Evolutionary conservation across 2,797 vertebrate genomes (phyloP), one percentile per base, ranked within the genome.

Genomic region (Chelon labrosus): DNA sequence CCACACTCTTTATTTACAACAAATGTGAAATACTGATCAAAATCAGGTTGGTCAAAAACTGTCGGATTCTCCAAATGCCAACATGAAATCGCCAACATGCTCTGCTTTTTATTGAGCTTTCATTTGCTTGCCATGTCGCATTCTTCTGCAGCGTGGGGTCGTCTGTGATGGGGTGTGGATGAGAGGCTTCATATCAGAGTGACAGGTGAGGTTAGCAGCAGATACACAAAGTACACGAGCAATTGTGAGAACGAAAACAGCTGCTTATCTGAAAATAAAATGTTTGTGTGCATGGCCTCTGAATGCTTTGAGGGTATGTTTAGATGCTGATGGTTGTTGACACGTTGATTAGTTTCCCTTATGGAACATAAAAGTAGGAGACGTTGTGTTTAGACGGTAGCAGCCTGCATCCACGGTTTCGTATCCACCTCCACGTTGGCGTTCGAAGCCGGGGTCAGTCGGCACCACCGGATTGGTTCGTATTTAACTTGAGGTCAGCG

Each of bases 391-490:
- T 55, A n/a, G 41, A 25, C n/a, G 16, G 12, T 13, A 49, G 31
- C 27, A 9, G 20, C 54, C 53, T 20, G 31, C 31, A 1, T 39
- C 38, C 38, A 61, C 54, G 56, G 49, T 55, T 13, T 22, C 22
- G 22, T 22, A 22, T 52, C 57, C 7, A 22, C 56, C 20, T 72
- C 46, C 55, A 42, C 51, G 53, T 13, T 64, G 39, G 58, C 39
- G 27, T 35, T 31, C 52, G 58, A 64, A 53, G 64, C 41, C 42
- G 50, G 20, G 35, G 53, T 60, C 61, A 60, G 50, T 52, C 22
- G 5, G 63, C 59, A 63, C 2, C 11, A 0, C n/a, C 35, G 44
- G 25, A 65, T 47, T n/a, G n/a, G 12, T 35, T 19, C 20, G 41
- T 7, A 63, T 22, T 46, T 51, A 20, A 35, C 22, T 61, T 10